A percentile compares a stretch with the other conserved stretches of the same genome.
Conservation (phyloP, 2,797 vertebrate genomes). For the Notoglanidium macrostoma region DNA sequence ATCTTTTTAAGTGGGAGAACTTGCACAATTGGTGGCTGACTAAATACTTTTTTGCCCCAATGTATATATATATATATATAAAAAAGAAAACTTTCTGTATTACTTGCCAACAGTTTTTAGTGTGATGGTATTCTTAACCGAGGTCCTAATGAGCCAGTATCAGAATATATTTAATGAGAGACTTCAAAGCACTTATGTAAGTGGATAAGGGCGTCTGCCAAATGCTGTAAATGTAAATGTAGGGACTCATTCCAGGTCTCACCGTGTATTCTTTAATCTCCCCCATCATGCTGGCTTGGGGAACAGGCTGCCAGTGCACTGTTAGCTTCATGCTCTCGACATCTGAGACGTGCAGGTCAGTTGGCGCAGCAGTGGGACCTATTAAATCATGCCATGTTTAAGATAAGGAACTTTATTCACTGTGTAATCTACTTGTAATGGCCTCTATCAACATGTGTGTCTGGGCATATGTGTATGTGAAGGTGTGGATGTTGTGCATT, state of each 20-base stretch:
- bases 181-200: too few relatives aligned
- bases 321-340: conserved; percentile 88
- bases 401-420: not conserved
- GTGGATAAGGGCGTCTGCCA: too few relatives aligned
- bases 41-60: too few relatives aligned
- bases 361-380: conserved; percentile 90
- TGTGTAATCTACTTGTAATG: not conserved
- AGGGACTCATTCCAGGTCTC: conserved; percentile 56
- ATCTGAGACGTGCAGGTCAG: conserved; percentile 86
- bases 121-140: too few relatives aligned
- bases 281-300: conserved; percentile 86
- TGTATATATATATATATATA: too few relatives aligned
- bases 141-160: too few relatives aligned
- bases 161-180: too few relatives aligned
- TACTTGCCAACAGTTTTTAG: too few relatives aligned
- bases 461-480: not conserved
- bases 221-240: too few relatives aligned
- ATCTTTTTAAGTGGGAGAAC: too few relatives aligned
- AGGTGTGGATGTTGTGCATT: not conserved
- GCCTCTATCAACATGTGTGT: not conserved
- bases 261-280: conserved; percentile 95
- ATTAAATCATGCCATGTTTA: conserved; percentile 4
- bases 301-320: conserved; percentile 88
- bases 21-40: too few relatives aligned
- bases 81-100: too few relatives aligned